Conservation (phyloP, 2,113 vertebrate species). For the Etheostoma cragini region DNA sequence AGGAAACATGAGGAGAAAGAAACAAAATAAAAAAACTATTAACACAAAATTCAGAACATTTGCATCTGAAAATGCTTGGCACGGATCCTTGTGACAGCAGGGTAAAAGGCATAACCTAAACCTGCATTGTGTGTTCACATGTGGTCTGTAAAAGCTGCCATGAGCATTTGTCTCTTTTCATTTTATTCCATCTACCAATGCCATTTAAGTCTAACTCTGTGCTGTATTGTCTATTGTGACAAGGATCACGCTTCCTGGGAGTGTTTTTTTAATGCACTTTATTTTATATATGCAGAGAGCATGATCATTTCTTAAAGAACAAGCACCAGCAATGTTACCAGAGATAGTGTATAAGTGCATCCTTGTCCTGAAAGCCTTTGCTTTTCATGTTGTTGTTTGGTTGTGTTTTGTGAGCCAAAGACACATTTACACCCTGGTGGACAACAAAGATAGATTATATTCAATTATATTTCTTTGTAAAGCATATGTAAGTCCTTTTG, state of each 20-base stretch:
- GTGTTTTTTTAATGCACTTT: conserved; percentile 31
- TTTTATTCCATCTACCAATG: neutral
- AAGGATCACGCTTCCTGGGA: conserved; percentile 11
- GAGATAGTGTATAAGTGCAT: neutral
- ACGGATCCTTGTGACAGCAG: neutral
- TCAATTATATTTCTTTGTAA: no score
- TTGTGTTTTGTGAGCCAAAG: no score
- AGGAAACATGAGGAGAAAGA: conserved; percentile 24
- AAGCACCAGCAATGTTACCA: neutral
- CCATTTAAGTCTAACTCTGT: neutral
- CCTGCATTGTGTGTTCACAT: conserved; percentile 7
- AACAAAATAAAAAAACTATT: conserved; percentile 26
- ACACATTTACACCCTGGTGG: no score
- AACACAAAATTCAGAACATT: neutral
- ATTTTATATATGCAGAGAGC: neutral
- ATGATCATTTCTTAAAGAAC: neutral
- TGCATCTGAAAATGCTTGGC: neutral
- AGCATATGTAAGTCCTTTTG: no score
- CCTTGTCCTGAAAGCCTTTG: neutral
- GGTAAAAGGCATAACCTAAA: neutral
- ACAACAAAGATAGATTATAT: no score
- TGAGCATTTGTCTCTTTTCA: conserved; percentile 11
- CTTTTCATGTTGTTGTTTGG: no score
- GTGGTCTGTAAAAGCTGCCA: conserved; percentile 17
- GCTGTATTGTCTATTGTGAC: neutral